Base-by-base conservation (phyloP, 2,888 invertebrate species). In the Drosophila emarginata region DNA sequence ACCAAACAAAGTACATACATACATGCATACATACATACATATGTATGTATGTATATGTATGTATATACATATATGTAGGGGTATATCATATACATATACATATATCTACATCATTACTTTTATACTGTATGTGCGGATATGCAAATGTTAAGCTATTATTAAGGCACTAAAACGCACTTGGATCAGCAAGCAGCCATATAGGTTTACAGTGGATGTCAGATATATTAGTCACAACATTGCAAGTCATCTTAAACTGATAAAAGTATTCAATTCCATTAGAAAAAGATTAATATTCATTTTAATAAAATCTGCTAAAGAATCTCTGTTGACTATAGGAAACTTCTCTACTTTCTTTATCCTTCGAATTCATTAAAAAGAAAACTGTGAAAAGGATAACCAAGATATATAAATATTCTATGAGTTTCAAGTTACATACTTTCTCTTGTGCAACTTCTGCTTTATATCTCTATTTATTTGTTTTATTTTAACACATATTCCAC, bases 101-200 rank as follows among this genome's bases (percentile, higher is more conserved):
- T 14, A 6, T 15, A 5, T 15, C n/a, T 2, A 18, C 18, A 15
- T 18, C 15, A 15, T 45, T 45, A 15, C 18, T 45, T 45, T 18
- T 18, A 15, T 15, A 15, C 18, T 66, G 37, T 28, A 15, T 62
- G 64, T 52, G 37, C 54, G 52, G 52, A 59, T 83, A 76, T 83
- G 84, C 76, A 73, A 78, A 77, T 77, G 70, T 61, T 71, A 39
- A 79, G 72, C 78, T 73, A 80, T 86, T 86, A 86, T 83, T 80
- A 83, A 78, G 80, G 80, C 78, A 77, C 76, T 76, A 72, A 81
- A 66, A 74, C 77, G 56, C 77, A 74, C 72, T 74, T 67, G 79
- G 70, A 66, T 63, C 67, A 40, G 57, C 63, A 18, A 39, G 39
- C 37, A 39, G 56, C n/a, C n/a, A 52, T 15, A 5, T 15, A 54